Conservation (phyloP, 2,888 invertebrate genomes). For the Drosophila phalerata region DNA sequence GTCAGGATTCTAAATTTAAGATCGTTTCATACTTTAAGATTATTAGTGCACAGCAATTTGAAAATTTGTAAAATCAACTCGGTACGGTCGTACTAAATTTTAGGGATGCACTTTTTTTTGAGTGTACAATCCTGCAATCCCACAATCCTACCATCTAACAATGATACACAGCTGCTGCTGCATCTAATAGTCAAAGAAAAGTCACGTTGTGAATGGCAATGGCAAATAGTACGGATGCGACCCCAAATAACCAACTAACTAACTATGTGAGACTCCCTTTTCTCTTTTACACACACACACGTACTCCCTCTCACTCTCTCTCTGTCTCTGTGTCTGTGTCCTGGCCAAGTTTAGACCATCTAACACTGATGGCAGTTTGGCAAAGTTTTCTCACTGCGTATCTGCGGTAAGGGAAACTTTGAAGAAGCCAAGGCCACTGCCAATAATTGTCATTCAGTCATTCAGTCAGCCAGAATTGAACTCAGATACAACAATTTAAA, state of each 20-base stretch:
- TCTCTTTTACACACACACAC: not conserved
- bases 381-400: slow-evolving; percentile 39
- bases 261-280: slow-evolving; percentile 15
- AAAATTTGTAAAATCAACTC: no score
- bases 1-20: no score
- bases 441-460: slow-evolving; percentile 46
- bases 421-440: slow-evolving; percentile 39
- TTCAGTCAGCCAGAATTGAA: slow-evolving; percentile 22
- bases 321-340: no score
- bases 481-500: slow-evolving; percentile 13
- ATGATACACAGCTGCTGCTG: slow-evolving; percentile 28
- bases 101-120: no score
- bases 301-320: not conserved
- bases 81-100: no score
- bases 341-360: slow-evolving; percentile 19
- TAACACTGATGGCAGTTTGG: slow-evolving; percentile 28
- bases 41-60: no score
- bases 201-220: slow-evolving; percentile 49
- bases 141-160: slow-evolving; percentile 20
- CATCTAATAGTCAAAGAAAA: slow-evolving; percentile 14
- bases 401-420: slow-evolving; percentile 9
- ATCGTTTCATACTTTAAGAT: no score
- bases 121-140: slow-evolving; percentile 21
- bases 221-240: slow-evolving; percentile 11
- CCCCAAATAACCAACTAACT: slow-evolving; percentile 38